Evolutionary conservation across 1,140 invertebrate species (phyloP), one percentile per base, ranked within the genome.

Genomic region (Drosophila pectinifera): DNA sequence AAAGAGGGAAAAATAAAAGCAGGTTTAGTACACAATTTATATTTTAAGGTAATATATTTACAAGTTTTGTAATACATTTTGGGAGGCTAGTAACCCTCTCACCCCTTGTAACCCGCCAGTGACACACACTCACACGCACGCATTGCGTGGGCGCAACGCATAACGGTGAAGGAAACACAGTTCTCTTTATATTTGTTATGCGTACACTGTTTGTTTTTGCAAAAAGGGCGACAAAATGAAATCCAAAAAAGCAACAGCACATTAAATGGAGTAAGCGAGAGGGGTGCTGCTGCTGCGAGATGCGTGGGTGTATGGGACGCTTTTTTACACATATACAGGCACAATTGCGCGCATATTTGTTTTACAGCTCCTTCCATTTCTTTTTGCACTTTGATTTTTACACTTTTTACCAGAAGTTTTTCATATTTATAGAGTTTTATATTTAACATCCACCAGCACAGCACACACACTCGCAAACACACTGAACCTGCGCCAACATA

Each of bases 401-500:
- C 54, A 78, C 55, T 42, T 65, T 61, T 77, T 42, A 36, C 54
- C 59, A 57, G 55, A 46, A 36, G 42, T 39, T 38, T 13, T 36
- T 14, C 64, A 65, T 68, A 49, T 65, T 68, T 68, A 65, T 64
- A 48, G 57, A 64, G 61, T 64, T 65, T 56, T 70, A 80, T 61
- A 83, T 84, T 83, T 80, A 68, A 70, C 39, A 41, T 61, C 55
- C 38, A 70, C 18, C 28, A 22, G 26, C 46, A 36, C 49, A 28
- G 24, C 43, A 34, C 48, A 43, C 41, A 42, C 65, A 34, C 31
- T 58, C 59, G 65, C 75, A 79, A 79, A 83, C 55, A 59, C 58
- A 61, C 74, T 70, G 81, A 85, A 86, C 81, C 81, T 85, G 78
- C 79, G 74, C 74, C 82, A 85, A 82, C 82, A 85, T 82, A 85